Base-by-base conservation (phyloP, 2,888 invertebrate genomes). In the Listrodromus nycthemerus region DNA sequence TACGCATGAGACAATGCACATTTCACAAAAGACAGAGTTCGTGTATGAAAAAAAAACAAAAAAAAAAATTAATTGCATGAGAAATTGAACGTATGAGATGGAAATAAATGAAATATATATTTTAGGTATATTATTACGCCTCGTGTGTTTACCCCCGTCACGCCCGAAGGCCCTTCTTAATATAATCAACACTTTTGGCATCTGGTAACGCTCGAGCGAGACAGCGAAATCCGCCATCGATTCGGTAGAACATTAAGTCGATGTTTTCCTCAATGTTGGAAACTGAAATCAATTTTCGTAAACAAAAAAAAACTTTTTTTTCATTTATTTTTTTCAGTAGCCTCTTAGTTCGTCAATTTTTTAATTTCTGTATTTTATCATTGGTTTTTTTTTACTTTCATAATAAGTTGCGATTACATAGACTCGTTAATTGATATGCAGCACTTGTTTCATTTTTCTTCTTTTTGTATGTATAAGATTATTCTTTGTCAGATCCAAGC, bases 21-120 rank as follows among this genome's bases (percentile, higher is more conserved):
- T 19, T 65, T 84, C 86, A 84, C 71, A 85, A 79, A 85, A 86
- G 52, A 75, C 74, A 79, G 50, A 80, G 67, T 58, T 76, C 61
- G 45, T 81, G 76, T 58, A 67, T 30, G 41, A 41, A 41, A 41
- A 41, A 41, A 13, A 37, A 41, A 76, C 21, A 48, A 7, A 33
- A 30, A 76, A 30, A 45, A 1, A 52, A 55, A 55, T 50, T 37
- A 67, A 67, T 45, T 79, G 63, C 63, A 69, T 70, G 73, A 81
- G 24, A 76, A 63, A 65, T 63, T 78, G 78, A 79, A 45, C 67
- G 73, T 8, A 52, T 71, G 65, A 63, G 73, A 63, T 83, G 67
- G 19, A 83, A 84, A 84, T 84, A 84, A 84, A 84, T 84, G 65
- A 84, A 80, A 55, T 55, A 55, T 55, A 55, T 80, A 84, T 84